These are phyloP conservation scores for Euzetes globulus DNA, from an alignment of 2,888 invertebrate species.

Conservation along the genomic window DNA sequence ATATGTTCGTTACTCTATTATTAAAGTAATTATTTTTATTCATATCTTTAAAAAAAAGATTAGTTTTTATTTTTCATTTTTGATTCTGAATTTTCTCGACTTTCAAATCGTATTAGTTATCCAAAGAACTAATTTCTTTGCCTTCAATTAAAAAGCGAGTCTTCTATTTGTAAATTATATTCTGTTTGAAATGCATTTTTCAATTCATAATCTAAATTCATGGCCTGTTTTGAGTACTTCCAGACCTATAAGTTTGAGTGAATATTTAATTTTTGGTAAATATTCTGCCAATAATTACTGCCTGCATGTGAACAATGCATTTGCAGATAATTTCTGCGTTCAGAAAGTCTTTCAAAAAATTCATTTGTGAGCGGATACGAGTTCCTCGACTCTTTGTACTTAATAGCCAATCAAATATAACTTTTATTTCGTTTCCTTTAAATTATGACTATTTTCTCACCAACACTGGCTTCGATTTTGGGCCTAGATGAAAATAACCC, in stretches of 20 bases:
- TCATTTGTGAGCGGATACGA: conserved; percentile 14
- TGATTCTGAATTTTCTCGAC: neutral
- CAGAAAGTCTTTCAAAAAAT: neutral
- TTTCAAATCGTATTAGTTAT: neutral
- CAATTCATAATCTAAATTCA: too few relatives aligned
- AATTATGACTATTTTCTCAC: neutral
- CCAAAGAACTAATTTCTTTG: neutral
- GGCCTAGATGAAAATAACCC: too few relatives aligned
- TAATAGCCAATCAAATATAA: neutral
- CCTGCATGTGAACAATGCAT: neutral
- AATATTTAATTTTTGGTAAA: neutral
- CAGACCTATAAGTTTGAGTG: neutral
- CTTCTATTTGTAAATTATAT: neutral
- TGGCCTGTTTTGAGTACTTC: neutral
- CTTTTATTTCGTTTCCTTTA: neutral
- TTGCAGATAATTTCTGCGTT: neutral
- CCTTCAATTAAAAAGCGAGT: neutral
- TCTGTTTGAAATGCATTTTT: neutral
- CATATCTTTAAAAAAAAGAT: neutral
- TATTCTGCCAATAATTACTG: neutral
- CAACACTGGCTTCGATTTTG: neutral
- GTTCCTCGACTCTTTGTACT: neutral
- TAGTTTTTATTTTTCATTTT: neutral
- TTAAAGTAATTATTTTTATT: neutral
- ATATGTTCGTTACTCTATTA: neutral